Base-by-base conservation (phyloP, 2,888 invertebrate species). In the Seira musarum region DNA sequence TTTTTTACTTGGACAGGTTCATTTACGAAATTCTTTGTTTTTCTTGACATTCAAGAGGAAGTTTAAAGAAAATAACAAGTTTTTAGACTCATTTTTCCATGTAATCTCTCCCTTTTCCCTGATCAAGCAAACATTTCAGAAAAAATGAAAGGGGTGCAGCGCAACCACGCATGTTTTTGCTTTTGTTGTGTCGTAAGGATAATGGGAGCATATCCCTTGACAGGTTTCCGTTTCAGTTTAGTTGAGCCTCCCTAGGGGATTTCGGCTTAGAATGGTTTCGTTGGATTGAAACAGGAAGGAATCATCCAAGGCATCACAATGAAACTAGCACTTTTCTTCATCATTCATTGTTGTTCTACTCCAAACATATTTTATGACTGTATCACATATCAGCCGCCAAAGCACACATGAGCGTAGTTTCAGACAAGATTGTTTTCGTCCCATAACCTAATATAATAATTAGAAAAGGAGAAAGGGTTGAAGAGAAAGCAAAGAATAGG, bases 151-250 rank as follows among this genome's bases (percentile, higher is more conserved):
- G 13, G 40, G 40, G 40, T 40, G 40, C n/a, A n/a, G n/a, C n/a
- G n/a, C 40, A 40, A 40, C 40, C 40, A 40, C 40, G 40, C 40
- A 40, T 40, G 40, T 40, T 40, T 40, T 40, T 40, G 40, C 40
- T 40, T 40, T 40, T 40, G 40, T 40, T 40, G 6, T 40, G 40
- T 40, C 40, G 40, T 40, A 40, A 40, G 49, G 69, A 73, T 79
- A 72, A 79, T 79, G 79, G 72, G 73, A 68, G 73, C 72, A 79
- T 73, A 79, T 79, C 79, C 79, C 79, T 73, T 79, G 79, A 79
- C 79, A 79, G 79, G 79, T 73, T 79, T 79, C 79, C 79, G 73
- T 79, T 79, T 79, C 79, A 79, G 79, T 79, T 79, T 79, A 79
- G 79, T 79, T 79, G 72, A 79, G 79, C 73, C 79, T 79, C 79